Evolutionary conservation across 2,888 invertebrate species (phyloP).

Genomic region (Mesochorus sp.): DNA sequence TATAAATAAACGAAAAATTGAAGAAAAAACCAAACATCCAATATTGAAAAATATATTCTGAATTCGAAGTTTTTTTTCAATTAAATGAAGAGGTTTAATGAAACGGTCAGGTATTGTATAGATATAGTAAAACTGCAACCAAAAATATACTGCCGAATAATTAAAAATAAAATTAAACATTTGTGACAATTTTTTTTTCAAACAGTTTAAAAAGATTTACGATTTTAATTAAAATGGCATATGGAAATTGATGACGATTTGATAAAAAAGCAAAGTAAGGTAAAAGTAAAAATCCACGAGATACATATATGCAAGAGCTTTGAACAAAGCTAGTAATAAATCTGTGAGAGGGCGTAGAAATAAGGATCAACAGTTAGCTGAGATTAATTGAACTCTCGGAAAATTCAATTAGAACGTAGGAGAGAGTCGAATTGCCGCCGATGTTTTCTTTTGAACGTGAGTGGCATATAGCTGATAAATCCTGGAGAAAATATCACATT

Average conservation of each 20-base stretch:
- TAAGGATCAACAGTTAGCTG: slow-evolving; percentile 49
- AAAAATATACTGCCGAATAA: background rate
- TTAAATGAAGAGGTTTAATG: too few relatives aligned
- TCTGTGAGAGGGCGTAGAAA: background rate
- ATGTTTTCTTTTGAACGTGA: slow-evolving; percentile 25
- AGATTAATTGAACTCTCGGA: slow-evolving; percentile 55
- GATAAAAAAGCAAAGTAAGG: background rate
- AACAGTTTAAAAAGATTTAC: background rate
- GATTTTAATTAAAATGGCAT: background rate
- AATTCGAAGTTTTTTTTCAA: too few relatives aligned
- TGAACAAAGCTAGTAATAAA: slow-evolving; percentile 40
- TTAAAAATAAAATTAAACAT: background rate
- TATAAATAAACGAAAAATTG: too few relatives aligned
- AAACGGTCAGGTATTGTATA: too few relatives aligned
- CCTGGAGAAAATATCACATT: background rate
- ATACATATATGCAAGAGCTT: background rate
- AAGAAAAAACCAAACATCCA: too few relatives aligned
- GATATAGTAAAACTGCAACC: too few relatives aligned
- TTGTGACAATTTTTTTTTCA: background rate
- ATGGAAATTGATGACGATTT: slow-evolving; percentile 2
- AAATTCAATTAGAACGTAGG: slow-evolving; percentile 52
- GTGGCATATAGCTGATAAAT: background rate
- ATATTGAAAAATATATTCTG: too few relatives aligned
- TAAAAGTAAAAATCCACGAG: background rate
- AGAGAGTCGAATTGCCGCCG: slow-evolving; percentile 1